Evolutionary conservation across 2,888 invertebrate species (phyloP).

Genomic region (Andrena hattorfiana): DNA sequence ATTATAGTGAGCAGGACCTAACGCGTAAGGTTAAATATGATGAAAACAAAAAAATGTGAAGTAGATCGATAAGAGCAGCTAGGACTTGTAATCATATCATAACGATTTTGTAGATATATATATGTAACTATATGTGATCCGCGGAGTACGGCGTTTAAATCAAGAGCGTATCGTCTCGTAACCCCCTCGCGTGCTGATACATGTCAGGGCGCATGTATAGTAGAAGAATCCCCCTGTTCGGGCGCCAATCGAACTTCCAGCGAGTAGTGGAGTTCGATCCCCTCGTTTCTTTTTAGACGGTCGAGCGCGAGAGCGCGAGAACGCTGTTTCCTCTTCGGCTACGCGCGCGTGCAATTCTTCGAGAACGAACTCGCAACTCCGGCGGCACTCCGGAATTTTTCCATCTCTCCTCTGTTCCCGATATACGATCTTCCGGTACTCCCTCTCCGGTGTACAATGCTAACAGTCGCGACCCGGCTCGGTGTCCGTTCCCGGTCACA

Average conservation of each 20-base stretch:
- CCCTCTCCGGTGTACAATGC: no score
- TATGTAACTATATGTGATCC: slow-evolving; percentile 64
- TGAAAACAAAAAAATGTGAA: slow-evolving; percentile 24
- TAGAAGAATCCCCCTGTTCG: slow-evolving; percentile 18
- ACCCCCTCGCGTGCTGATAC: slow-evolving; percentile 23
- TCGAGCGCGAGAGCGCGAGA: slow-evolving; percentile 15
- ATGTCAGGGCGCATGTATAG: not conserved
- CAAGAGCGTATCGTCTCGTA: slow-evolving; percentile 62
- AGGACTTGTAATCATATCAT: slow-evolving; percentile 80
- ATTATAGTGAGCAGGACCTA: slow-evolving; percentile 70
- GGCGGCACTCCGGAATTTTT: not conserved
- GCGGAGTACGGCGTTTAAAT: slow-evolving; percentile 64
- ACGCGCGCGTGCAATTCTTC: slow-evolving; percentile 33
- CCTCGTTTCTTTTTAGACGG: not conserved
- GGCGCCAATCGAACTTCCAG: not conserved
- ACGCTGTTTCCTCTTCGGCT: not conserved
- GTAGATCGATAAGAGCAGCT: slow-evolving; percentile 67
- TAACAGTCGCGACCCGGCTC: no score
- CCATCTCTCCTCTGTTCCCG: not conserved
- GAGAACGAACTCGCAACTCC: slow-evolving; percentile 23
- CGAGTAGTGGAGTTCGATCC: slow-evolving; percentile 10
- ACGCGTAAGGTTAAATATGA: slow-evolving; percentile 54
- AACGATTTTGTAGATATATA: slow-evolving; percentile 71
- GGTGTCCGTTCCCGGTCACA: slow-evolving; percentile 40
- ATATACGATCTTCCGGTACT: slow-evolving; percentile 1